These are phyloP conservation scores for Cantharis rufa DNA, from an alignment of 2,888 invertebrate genomes.

Conservation along the genomic window DNA sequence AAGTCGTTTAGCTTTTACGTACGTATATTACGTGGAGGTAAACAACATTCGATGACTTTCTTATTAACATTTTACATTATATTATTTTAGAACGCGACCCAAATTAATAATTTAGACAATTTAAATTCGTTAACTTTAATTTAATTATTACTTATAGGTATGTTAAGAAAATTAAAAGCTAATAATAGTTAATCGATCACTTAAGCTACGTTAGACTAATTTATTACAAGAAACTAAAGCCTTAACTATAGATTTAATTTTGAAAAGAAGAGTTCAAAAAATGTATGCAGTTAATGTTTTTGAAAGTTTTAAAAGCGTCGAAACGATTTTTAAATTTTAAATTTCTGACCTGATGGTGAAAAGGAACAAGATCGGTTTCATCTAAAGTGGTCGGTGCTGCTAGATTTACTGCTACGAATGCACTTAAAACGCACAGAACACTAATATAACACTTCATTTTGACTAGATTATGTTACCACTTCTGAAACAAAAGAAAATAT, in stretches of 20 bases:
- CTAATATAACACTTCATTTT: constrained; percentile 55
- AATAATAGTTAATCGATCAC: neutral
- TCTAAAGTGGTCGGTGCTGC: constrained; percentile 48
- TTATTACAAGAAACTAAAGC: neutral
- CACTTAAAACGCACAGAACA: constrained; percentile 54
- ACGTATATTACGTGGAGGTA: constrained; percentile 14
- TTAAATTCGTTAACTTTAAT: neutral
- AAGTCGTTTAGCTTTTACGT: constrained; percentile 5
- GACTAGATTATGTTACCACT: constrained; percentile 55
- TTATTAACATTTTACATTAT: neutral
- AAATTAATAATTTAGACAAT: neutral
- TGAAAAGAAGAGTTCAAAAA: neutral
- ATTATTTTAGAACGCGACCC: constrained; percentile 2
- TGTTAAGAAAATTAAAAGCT: neutral
- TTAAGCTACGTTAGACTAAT: too few relatives aligned
- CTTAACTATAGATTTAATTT: neutral
- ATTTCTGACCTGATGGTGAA: constrained; percentile 48
- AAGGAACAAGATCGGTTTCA: constrained; percentile 35
- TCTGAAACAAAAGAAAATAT: constrained; percentile 49
- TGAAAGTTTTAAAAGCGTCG: neutral
- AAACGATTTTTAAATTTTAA: neutral
- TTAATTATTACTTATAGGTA: neutral
- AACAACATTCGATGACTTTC: constrained; percentile 7
- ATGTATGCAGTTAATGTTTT: neutral
- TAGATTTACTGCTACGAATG: constrained; percentile 48